Conservation (phyloP, 2,888 invertebrate genomes). For the Bimastos eiseni region DNA sequence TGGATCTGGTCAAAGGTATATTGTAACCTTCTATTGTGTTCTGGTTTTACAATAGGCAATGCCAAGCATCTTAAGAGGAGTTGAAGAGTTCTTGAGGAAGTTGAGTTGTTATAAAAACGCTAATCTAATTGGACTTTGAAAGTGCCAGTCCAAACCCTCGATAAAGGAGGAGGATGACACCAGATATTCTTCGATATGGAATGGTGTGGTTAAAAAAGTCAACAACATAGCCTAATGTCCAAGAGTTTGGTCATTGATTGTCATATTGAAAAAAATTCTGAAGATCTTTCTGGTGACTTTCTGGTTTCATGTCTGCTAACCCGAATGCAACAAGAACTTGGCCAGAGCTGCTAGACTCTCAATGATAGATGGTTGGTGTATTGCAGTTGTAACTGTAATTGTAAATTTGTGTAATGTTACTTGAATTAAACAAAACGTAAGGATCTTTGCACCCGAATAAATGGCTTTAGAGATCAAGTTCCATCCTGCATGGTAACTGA, state of each 20-base stretch:
- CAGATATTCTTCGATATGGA: no score
- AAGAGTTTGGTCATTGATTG: neutral
- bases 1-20: conserved; percentile 81
- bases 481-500: neutral
- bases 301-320: neutral
- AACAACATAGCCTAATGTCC: neutral
- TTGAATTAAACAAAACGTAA: neutral
- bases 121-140: no score
- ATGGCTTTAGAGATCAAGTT: neutral
- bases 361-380: no score
- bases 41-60: neutral
- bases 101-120: no score
- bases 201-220: no score
- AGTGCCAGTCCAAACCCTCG: no score
- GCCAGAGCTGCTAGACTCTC: no score
- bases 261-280: no score
- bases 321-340: neutral
- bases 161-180: no score
- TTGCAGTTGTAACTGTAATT: neutral
- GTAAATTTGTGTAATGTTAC: neutral
- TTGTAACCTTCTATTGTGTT: neutral
- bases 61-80: neutral
- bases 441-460: neutral
- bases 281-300: neutral
- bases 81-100: neutral